These are phyloP conservation scores for Serilophus lunatus DNA, from an alignment of 2,113 vertebrate genomes.

Conservation along the genomic window DNA sequence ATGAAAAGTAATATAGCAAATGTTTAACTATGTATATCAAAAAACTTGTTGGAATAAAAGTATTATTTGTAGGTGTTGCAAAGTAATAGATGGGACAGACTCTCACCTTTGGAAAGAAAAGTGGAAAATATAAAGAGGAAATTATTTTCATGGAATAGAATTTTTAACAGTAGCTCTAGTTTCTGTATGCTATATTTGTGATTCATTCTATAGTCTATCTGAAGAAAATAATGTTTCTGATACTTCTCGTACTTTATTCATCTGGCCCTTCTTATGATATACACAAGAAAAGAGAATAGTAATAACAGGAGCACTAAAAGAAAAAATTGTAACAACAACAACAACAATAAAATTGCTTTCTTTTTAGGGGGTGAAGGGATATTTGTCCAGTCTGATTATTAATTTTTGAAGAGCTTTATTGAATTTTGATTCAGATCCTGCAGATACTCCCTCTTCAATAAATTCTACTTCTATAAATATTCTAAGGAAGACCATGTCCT, in stretches of 20 bases:
- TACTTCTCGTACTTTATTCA: neutral
- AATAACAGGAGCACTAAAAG: fast-evolving
- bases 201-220: neutral
- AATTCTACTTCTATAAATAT: neutral
- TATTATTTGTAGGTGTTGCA: neutral
- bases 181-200: neutral
- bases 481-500: neutral
- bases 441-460: neutral
- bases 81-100: neutral
- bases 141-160: neutral
- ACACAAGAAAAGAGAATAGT: neutral
- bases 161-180: neutral
- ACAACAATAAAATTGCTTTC: neutral
- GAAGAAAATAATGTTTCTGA: neutral
- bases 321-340: neutral
- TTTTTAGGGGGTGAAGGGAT: fast-evolving
- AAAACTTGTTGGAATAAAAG: neutral
- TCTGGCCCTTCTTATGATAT: neutral
- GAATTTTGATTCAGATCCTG: neutral
- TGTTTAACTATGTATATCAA: neutral
- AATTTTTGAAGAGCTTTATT: neutral
- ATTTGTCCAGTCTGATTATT: neutral
- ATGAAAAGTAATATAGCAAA: neutral
- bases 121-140: neutral
- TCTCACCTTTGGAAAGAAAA: neutral